Conservation (phyloP, 2,113 vertebrate species). For the Leptosomus discolor region DNA sequence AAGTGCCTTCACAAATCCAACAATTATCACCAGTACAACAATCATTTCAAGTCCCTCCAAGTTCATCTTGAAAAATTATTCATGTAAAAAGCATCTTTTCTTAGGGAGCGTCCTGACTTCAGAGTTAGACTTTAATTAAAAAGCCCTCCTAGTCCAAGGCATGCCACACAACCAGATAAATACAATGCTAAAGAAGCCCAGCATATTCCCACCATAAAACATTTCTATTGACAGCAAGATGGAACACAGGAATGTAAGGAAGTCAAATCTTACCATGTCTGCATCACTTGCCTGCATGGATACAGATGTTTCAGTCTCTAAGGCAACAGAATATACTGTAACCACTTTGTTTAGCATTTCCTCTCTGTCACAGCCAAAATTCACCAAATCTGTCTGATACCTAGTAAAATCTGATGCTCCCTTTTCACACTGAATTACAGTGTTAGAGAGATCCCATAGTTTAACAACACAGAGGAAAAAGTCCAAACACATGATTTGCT, state of each 20-base stretch:
- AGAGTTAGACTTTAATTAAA: conserved; percentile 62
- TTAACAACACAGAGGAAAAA: neutral
- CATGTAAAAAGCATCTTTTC: conserved; percentile 65
- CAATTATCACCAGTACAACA: conserved; percentile 71
- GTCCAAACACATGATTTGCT: neutral
- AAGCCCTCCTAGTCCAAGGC: conserved; percentile 40
- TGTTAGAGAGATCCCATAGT: neutral
- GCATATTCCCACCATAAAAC: conserved; percentile 59
- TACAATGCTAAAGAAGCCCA: conserved; percentile 41
- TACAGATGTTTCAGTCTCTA: conserved; percentile 76
- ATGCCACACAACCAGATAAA: conserved; percentile 40
- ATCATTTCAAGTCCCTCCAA: conserved; percentile 75
- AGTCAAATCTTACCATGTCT: conserved; percentile 73
- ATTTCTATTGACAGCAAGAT: conserved; percentile 68
- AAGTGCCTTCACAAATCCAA: conserved; percentile 71
- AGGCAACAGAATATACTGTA: conserved; percentile 70
- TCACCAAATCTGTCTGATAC: neutral
- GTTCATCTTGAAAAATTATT: conserved; percentile 73
- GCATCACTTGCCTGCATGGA: conserved; percentile 71
- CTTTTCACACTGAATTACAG: neutral
- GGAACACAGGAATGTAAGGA: conserved; percentile 63
- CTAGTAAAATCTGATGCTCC: neutral
- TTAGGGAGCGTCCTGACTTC: conserved; percentile 36
- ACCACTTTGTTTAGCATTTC: conserved; percentile 57
- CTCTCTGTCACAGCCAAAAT: conserved; percentile 39